Evolutionary conservation across 2,888 invertebrate genomes (phyloP), one percentile per base, ranked within the genome.

Genomic region (Thymelicus acteon): DNA sequence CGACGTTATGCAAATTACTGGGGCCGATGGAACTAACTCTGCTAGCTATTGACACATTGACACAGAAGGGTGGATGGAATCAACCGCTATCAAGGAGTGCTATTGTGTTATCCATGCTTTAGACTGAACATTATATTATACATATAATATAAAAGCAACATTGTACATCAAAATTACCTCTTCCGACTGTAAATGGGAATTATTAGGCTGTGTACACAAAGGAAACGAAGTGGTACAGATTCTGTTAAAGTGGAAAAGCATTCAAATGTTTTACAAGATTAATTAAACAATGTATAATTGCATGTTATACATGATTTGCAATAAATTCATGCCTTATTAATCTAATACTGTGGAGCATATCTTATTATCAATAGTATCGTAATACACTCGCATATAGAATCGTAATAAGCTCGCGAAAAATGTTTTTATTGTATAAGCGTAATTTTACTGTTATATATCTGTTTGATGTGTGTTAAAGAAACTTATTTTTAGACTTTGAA

Each of bases 81-180:
- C 19, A 52, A 52, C 12, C 19, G 8, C 7, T 6, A 5, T 5
- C 13, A 24, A n/a, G 40, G 48, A 69, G 63, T 69, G 57, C 62
- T 67, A 6, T 54, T 31, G 31, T 47, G 57, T 52, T 52, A 40
- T 24, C 61, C 61, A 62, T 54, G 61, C 40, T 44, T 61, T 67
- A 67, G 67, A 67, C 67, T 68, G 68, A 61, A 48, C 44, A 44
- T 44, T 8, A 2, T 31, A 37, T 60, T n/a, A 54, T 62, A 37
- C 0, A 2, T 31, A 37, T 60, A 10, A 54, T 62, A 37, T 61
- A 24, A 62, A 54, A 52, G 61, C 68, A 68, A 68, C 47, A 60
- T 62, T 40, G 40, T 40, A n/a, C 31, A 67, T 54, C 44, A 37
- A 60, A 67, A 67, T 54, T 54, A 68, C 54, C 44, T 68, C 54